Percentiles rank a stretch among this genome's conserved stretches.
Conservation (phyloP, 2,797 vertebrate species). For the Bufotes viridis region DNA sequence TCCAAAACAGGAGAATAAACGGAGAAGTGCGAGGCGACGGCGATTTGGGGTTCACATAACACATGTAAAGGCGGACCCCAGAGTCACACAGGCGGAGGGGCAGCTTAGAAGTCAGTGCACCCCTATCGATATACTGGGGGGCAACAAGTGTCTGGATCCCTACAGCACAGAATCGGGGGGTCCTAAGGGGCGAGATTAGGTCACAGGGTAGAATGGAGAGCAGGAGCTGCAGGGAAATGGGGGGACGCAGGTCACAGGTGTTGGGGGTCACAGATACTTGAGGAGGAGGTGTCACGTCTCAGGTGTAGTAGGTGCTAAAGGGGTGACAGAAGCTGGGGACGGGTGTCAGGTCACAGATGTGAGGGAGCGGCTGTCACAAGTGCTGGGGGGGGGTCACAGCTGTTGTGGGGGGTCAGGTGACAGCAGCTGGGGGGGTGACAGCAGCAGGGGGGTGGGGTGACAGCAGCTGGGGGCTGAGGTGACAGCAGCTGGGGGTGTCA, state of each 20-base stretch:
- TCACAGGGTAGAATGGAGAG: no score
- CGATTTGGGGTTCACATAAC: no score
- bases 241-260: not conserved
- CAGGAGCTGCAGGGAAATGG: no score
- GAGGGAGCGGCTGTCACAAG: not conserved
- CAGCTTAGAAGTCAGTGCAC: no score
- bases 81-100: no score
- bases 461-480: not conserved
- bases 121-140: no score
- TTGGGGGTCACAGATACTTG: not conserved
- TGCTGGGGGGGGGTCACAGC: no score
- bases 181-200: no score
- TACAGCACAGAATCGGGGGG: no score
- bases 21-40: not conserved
- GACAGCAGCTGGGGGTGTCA: not conserved
- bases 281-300: not conserved
- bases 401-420: not conserved
- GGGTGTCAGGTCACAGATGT: not conserved
- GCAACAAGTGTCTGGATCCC: no score
- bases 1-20: not conserved
- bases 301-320: not conserved
- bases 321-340: not conserved
- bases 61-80: no score
- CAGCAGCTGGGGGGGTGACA: not conserved
- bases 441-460: no score